These are phyloP conservation scores for Muschampia plurimacula DNA, from an alignment of 2,888 invertebrate species.

Conservation along the genomic window DNA sequence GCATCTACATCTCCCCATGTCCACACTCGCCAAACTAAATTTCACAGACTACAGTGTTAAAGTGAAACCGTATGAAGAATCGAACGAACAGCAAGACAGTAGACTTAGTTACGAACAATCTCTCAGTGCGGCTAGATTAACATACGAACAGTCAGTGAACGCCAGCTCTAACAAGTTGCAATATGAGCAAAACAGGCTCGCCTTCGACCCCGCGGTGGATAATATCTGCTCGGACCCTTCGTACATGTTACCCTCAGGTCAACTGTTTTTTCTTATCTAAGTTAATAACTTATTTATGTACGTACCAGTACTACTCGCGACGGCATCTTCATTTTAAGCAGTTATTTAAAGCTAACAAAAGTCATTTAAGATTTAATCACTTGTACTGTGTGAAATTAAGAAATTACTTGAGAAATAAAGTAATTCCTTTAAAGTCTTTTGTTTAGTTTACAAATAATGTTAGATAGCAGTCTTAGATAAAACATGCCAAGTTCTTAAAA, in stretches of 20 bases:
- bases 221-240: conserved; percentile 69
- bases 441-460: too few species aligned
- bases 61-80: conserved; percentile 72
- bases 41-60: conserved; percentile 82
- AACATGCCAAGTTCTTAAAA: too few species aligned
- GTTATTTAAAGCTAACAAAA: too few species aligned
- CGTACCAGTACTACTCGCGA: not conserved
- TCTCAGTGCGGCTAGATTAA: conserved; percentile 68
- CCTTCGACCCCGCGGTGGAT: conserved; percentile 72
- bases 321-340: not conserved
- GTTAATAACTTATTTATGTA: not conserved
- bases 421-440: too few species aligned
- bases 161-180: conserved; percentile 64
- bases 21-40: conserved; percentile 75
- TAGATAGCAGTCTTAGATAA: too few species aligned
- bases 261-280: conserved; percentile 30
- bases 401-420: too few species aligned
- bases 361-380: too few species aligned
- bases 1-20: conserved; percentile 78
- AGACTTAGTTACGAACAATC: conserved; percentile 75
- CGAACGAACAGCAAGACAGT: conserved; percentile 66
- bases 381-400: too few species aligned
- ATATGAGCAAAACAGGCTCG: conserved; percentile 74
- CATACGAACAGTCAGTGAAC: conserved; percentile 72
- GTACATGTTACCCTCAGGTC: conserved; percentile 73